Percentiles rank a stretch among this genome's conserved stretches.
These are phyloP conservation scores for Natrix natrix DNA, from an alignment of 2,797 vertebrate genomes.

Conservation along the genomic window DNA sequence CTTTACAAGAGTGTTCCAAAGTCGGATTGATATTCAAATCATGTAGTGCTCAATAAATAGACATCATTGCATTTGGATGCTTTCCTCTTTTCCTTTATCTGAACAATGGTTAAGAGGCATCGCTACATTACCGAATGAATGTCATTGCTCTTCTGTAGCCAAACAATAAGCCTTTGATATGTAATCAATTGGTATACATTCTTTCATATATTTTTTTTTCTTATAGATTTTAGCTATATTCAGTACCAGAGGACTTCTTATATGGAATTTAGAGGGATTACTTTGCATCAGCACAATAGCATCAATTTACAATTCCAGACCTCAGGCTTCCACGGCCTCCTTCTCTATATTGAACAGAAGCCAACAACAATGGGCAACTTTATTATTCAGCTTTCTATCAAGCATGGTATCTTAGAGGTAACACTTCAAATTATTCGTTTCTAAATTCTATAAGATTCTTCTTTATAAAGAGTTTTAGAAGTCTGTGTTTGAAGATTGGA, in stretches of 20 bases:
- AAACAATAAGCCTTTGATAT: not conserved
- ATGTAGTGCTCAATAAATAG: not conserved
- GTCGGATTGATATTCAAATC: not conserved
- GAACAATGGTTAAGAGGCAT: not conserved
- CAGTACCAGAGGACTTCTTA: constrained; percentile 79
- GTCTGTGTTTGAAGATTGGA: not conserved
- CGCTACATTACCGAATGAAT: not conserved
- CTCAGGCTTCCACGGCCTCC: constrained; percentile 67
- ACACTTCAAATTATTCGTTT: constrained; percentile 18
- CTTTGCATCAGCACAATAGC: constrained; percentile 71
- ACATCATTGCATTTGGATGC: not conserved
- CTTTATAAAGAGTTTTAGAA: accelerated
- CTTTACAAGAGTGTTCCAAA: not conserved
- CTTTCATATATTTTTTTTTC: not conserved
- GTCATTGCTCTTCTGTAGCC: not conserved
- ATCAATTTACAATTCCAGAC: constrained; percentile 82
- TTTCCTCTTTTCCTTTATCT: not conserved
- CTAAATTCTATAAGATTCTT: not conserved
- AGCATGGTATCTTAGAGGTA: constrained; percentile 62
- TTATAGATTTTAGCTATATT: constrained; percentile 71
- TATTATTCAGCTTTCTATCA: constrained; percentile 61
- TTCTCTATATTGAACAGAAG: constrained; percentile 77
- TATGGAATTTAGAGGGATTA: constrained; percentile 79
- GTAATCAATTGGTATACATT: not conserved
- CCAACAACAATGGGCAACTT: constrained; percentile 20